Base-by-base conservation (phyloP, 1,140 invertebrate species). In the Chironomus tepperi region DNA sequence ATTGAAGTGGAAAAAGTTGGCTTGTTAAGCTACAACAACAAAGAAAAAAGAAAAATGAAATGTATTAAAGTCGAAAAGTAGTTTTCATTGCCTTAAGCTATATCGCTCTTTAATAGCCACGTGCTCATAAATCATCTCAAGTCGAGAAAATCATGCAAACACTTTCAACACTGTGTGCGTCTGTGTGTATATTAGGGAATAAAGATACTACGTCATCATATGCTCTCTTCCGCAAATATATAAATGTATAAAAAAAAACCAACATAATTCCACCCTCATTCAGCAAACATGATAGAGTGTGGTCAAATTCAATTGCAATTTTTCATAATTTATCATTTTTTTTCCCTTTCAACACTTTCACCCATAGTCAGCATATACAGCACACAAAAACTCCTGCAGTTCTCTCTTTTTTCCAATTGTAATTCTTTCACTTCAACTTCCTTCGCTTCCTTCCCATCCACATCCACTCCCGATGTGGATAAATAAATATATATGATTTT, bases 261-360 rank as follows among this genome's bases (percentile, higher is more conserved):
- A 9, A 70, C 65, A 70, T 16, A 70, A 15, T 18, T 19, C 9
- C 65, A 70, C 16, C 65, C 16, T 70, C 64, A 3, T 19, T 16
- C 16, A 34, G 24, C 24, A 34, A 70, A 70, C 16, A 70, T 70
- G 65, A 70, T 70, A 70, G 65, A 70, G 65, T 70, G 65, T 21
- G 65, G 65, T 70, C 65, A 70, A 70, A 70, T 57, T 70, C 65
- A 70, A 70, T 70, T 70, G 65, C 65, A 70, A 70, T 70, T 70
- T 70, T 70, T 70, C 65, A 70, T 70, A 70, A 70, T 70, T 70
- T 70, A 70, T 70, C 65, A 70, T 70, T 18, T 70, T 21, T n/a
- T 18, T 9, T 18, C 65, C 65, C 65, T 70, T 70, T 18, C 65
- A 19, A 18, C 19, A 34, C 24, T 34, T 34, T 34, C 24, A 34